Evolutionary conservation across 2,113 vertebrate species (phyloP), one percentile per base, ranked within the genome.

Genomic region (Podarcis raffonei): DNA sequence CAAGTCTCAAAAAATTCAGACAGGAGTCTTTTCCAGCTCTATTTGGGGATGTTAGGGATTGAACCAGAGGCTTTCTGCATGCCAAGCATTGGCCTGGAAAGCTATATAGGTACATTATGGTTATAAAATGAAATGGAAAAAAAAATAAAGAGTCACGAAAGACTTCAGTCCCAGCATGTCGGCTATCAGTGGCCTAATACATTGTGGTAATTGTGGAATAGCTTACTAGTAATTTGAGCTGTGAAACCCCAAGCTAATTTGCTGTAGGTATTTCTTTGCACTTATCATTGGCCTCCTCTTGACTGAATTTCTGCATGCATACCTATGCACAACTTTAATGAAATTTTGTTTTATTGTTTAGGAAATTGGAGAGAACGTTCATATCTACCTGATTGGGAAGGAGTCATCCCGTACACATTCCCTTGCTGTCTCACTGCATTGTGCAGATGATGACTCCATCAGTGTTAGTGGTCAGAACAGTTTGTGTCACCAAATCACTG

Each of bases 291-390:
- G 32, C 6, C 30, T 27, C 18, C 27, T 68, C 4, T 30, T 84
- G 89, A 77, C 1, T 71, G 62, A 48, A 59, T 78, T 71, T 71
- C 42, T 84, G 6, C 48, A 5, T 16, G 72, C 23, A 1, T 80
- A 87, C 72, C 84, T 74, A 72, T 76, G 18, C 62, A 76, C 78
- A 32, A 53, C 48, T 30, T 53, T 93, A 83, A 91, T 42, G 6
- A 2, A 75, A 0, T 35, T 68, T 87, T 83, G 12, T 90, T 48
- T 48, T 92, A 89, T 59, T 0, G 0, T 1, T 89, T 95, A 99
- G 99, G 99, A 99, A 94, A 99, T 99, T 12, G 99, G 99, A 71
- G 99, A 99, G 95, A 99, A 98, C 0, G 99, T 99, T 91, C 98
- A 99, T 95, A 99, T 99, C 93, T 99, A 99, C 94, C 97, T 99